Percentiles rank a stretch among this genome's conserved stretches.
Evolutionary conservation across 2,797 vertebrate species (phyloP).

Genomic region (Myotis planiceps): DNA sequence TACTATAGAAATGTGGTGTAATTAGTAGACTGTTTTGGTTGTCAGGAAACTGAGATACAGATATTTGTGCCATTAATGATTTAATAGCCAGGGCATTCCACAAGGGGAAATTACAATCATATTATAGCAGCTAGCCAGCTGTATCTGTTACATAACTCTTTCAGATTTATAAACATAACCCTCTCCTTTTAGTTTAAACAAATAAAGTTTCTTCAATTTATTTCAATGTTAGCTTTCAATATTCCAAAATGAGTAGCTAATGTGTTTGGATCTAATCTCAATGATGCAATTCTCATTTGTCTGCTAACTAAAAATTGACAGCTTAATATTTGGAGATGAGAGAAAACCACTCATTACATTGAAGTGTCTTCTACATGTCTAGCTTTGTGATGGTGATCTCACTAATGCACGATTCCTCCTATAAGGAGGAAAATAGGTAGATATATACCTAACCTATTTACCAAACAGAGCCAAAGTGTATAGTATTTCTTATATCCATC

Average conservation of each 20-base stretch:
- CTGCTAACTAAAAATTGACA: conserved; percentile 34
- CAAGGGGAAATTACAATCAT: conserved; percentile 57
- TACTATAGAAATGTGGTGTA: conserved; percentile 38
- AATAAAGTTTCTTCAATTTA: conserved; percentile 67
- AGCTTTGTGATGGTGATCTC: not conserved
- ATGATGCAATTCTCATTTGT: conserved; percentile 53
- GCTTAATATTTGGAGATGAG: conserved; percentile 7
- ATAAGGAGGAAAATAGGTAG: not conserved
- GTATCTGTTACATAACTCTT: conserved; percentile 23
- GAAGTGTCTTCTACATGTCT: not conserved
- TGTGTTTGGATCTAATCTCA: conserved; percentile 48
- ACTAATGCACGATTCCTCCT: not conserved
- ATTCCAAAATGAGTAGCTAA: conserved; percentile 54
- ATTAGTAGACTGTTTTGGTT: conserved; percentile 27
- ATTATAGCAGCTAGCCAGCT: conserved; percentile 64
- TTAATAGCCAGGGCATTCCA: conserved; percentile 62
- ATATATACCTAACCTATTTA: not conserved
- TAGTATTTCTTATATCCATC: not conserved
- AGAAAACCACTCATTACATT: not conserved
- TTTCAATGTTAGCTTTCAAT: conserved; percentile 62
- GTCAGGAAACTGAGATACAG: conserved; percentile 65
- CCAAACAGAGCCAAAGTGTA: not conserved
- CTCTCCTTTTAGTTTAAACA: not conserved
- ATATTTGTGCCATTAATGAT: conserved; percentile 75
- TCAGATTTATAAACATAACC: conserved; percentile 62